These are phyloP conservation scores for Drosophila colorata DNA, from an alignment of 2,888 invertebrate genomes.

Conservation along the genomic window DNA sequence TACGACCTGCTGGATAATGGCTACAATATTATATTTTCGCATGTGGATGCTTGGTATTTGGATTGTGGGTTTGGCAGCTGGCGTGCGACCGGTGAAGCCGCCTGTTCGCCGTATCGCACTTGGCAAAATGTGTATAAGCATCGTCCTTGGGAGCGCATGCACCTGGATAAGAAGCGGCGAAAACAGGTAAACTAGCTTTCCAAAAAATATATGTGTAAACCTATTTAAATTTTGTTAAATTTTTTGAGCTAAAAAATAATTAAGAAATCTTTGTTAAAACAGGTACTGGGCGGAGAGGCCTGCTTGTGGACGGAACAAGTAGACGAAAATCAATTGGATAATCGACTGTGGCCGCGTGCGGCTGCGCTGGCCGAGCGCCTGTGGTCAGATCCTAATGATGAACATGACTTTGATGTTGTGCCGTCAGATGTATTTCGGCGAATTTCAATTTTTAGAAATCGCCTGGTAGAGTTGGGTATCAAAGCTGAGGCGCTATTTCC, in stretches of 20 bases:
- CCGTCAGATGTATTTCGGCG: conserved; percentile 84
- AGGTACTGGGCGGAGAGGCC: conserved; percentile 90
- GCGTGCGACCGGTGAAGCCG: conserved; percentile 92
- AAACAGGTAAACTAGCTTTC: conserved; percentile 78
- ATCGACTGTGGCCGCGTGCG: conserved; percentile 93
- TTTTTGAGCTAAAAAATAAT: neutral
- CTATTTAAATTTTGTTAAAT: neutral
- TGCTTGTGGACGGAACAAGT: conserved; percentile 95
- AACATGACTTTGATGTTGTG: conserved; percentile 84
- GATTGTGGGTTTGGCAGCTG: conserved; percentile 95
- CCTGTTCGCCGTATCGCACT: conserved; percentile 94
- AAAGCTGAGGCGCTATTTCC: conserved; percentile 85
- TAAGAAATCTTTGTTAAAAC: neutral
- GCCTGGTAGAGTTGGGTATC: conserved; percentile 84
- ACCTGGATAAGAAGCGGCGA: conserved; percentile 81
- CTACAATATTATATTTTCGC: conserved; percentile 91
- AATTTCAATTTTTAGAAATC: conserved; percentile 85
- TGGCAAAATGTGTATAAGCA: conserved; percentile 96
- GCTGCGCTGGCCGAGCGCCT: conserved; percentile 92
- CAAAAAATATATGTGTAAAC: neutral
- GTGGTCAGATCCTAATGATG: conserved; percentile 85
- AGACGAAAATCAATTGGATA: conserved; percentile 90
- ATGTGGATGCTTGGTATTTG: conserved; percentile 95
- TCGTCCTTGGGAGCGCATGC: conserved; percentile 89
- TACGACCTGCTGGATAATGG: conserved; percentile 91